Evolutionary conservation across 2,888 invertebrate species (phyloP).

Genomic region (Pyrochroa serraticornis): DNA sequence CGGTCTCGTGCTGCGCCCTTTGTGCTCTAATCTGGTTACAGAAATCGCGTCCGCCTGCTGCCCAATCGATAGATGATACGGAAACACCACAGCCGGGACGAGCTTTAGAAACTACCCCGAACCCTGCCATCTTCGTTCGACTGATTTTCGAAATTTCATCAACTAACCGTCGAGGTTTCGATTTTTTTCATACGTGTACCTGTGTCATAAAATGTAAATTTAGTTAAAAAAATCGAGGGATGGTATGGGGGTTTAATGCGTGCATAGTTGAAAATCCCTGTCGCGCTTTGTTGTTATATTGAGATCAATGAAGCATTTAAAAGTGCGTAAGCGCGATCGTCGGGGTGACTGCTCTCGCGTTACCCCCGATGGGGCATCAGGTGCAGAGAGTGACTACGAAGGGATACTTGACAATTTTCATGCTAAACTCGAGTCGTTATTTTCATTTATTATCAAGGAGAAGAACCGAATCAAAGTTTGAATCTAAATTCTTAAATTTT

Average conservation of each 20-base stretch:
- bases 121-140: background rate
- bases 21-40: constrained; percentile 54
- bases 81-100: background rate
- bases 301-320: constrained; percentile 2
- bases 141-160: background rate
- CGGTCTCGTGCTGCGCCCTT: constrained; percentile 39
- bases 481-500: too few species aligned
- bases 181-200: too few species aligned
- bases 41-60: constrained; percentile 45
- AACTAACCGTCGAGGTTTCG: background rate
- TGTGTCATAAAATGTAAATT: too few species aligned
- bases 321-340: background rate
- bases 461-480: too few species aligned
- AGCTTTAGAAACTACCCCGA: background rate
- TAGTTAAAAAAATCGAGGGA: too few species aligned
- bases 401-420: too few species aligned
- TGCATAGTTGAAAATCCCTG: too few species aligned
- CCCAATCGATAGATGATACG: constrained; percentile 30
- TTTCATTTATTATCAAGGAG: too few species aligned
- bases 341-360: constrained; percentile 3
- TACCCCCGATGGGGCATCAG: constrained; percentile 7
- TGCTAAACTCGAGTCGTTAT: too few species aligned
- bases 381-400: constrained; percentile 1
- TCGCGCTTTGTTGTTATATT: background rate
- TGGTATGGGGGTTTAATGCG: too few species aligned